These are phyloP conservation scores for Brassicogethes aeneus DNA, from an alignment of 2,888 invertebrate genomes.

Conservation along the genomic window DNA sequence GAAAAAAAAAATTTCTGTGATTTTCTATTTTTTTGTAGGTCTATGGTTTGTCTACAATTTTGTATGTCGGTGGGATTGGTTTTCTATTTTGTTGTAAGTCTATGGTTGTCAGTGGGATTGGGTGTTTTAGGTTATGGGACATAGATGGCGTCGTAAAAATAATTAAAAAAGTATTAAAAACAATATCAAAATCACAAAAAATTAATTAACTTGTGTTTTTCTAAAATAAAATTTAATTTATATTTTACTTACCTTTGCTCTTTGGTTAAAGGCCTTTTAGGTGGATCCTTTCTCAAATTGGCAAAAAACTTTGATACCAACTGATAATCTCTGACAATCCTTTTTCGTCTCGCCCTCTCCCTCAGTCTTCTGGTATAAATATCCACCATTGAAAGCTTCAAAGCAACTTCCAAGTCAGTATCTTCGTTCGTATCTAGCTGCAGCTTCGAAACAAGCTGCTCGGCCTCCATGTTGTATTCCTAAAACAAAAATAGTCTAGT, in stretches of 20 bases:
- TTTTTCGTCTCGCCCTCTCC: conserved; percentile 81
- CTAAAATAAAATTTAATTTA: background rate
- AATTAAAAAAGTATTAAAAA: too few relatives aligned
- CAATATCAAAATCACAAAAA: too few relatives aligned
- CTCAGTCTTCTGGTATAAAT: conserved; percentile 78
- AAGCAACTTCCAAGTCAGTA: conserved; percentile 75
- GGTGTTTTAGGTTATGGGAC: too few relatives aligned
- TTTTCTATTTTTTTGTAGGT: background rate
- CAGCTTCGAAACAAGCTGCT: conserved; percentile 78
- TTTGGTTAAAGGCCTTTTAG: conserved; percentile 51
- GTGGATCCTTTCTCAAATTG: conserved; percentile 42
- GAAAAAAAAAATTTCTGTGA: too few relatives aligned
- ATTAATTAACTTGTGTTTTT: background rate
- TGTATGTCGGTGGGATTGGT: too few relatives aligned
- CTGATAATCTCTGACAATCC: conserved; percentile 84
- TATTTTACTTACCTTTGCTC: conserved; percentile 59
- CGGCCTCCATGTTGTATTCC: conserved; percentile 89
- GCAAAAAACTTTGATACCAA: conserved; percentile 79
- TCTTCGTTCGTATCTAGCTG: conserved; percentile 75
- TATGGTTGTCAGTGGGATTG: too few relatives aligned
- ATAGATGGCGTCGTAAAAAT: too few relatives aligned
- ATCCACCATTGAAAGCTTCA: conserved; percentile 87
- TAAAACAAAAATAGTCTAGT: too few relatives aligned
- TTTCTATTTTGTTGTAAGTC: too few relatives aligned
- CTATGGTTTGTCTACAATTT: too few relatives aligned